Evolutionary conservation across 1,140 invertebrate genomes (phyloP), one percentile per base, ranked within the genome.

Genomic region (Drosophila jambulina): DNA sequence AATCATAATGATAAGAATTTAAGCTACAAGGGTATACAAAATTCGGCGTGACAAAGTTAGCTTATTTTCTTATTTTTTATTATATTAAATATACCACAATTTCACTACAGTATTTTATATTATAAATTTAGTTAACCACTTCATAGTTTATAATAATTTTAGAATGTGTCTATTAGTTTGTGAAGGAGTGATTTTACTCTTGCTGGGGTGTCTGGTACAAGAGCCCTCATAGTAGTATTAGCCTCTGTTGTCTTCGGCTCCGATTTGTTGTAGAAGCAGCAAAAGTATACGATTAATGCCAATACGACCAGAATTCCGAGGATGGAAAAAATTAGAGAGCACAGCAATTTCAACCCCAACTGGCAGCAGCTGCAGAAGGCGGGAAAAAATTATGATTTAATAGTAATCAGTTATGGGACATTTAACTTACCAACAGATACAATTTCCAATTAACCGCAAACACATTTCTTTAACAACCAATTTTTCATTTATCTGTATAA

Each of bases 251-350:
- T 42, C 2, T 10, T n/a, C 4, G 29, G 3, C 7, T 3, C 36
- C 3, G 51, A 27, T n/a, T 70, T 71, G 0, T 77, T 68, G n/a
- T 54, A 10, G 40, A 82, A 57, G 42, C 19, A 75, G 2, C 36
- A 9, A 38, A 85, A 86, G 65, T 85, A 85, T 13, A 85, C 1
- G 2, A 57, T 0, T 6, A 75, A 0, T 0, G 10, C 64, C 9
- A 67, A 0, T 8, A 85, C 9, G 6, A 82, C 0, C 0, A 82
- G 0, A 12, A 78, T 0, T 2, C 46, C 82, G 1, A 85, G 0
- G 0, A 23, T 0, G 0, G 64, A 67, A 12, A 9, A 53, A 19
- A 23, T 0, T 2, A 86, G 0, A 3, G 13, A 8, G 3, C 15
- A 27, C 0, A 78, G 5, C 0, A 45, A 6, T 15, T 78, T 78